Base-by-base conservation (phyloP, 2,888 invertebrate genomes). In the Heliconius ismenius region DNA sequence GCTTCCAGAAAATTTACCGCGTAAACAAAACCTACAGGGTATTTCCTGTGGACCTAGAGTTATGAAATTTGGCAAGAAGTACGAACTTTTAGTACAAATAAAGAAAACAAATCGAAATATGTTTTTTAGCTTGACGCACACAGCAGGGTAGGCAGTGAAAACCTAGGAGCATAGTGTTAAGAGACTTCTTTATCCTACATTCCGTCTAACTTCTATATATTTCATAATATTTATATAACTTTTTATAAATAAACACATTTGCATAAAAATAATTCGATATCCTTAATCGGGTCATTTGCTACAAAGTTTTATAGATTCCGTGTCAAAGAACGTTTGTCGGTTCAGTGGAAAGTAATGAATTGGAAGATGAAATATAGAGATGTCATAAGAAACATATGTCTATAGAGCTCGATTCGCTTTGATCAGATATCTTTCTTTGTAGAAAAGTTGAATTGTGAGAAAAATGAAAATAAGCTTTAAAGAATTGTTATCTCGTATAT, bases 291-390 rank as follows among this genome's bases (percentile, higher is more conserved):
- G 13, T 43, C 43, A 73, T 63, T 73, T 73, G 21, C 63, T 43
- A 13, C 43, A 63, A 39, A 63, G 11, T 73, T 73, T 73, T 63
- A 73, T 63, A 73, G 73, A 73, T 39, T 70, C 24, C 62, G 28
- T 62, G 63, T 73, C 73, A 28, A 43, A 43, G 43, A 63, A 39
- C 43, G 39, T 62, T 67, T 63, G 73, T 73, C 73, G 73, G 73
- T 63, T 63, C 73, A 73, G 63, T 63, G 73, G 39, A 63, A 63
- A 73, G 62, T 73, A 73, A 73, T 73, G 62, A 73, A 73, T 73
- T 73, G 73, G 73, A 73, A 73, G 63, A 62, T 73, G 63, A 73
- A 63, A 73, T 73, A 63, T 73, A 73, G 26, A 62, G 62, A 73
- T 43, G 73, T 39, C 60, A 62, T 73, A 62, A 73, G 73, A 62